phyloP scores from a whole-genome alignment of 2,797 vertebrate species.

The Aselliscus stoliczkanus region DNA sequence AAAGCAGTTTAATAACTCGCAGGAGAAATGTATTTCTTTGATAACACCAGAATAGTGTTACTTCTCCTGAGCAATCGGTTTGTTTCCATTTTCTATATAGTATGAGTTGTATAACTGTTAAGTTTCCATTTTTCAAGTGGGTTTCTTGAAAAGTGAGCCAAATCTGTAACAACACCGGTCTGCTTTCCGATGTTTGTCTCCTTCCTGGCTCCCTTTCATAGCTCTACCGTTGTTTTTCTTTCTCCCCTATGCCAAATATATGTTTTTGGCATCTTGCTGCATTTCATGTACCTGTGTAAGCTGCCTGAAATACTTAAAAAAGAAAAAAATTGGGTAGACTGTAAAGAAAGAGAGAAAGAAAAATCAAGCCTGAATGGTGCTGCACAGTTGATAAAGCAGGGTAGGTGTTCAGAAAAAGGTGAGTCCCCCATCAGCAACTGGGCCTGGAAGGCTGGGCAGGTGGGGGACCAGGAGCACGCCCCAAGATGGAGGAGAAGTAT shows the following conservation, averaged over 20 bases:
- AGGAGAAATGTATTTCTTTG: not conserved
- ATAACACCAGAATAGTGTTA: not conserved
- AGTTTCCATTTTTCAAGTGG: not conserved
- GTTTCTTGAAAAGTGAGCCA: slow-evolving; percentile 22
- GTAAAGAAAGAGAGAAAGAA: not conserved
- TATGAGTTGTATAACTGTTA: not conserved
- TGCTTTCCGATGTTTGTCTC: not conserved
- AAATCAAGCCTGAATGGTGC: not conserved
- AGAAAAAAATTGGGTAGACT: not conserved
- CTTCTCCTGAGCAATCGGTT: not conserved
- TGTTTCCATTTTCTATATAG: not conserved
- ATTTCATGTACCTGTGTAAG: not conserved
- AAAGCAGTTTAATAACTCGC: not conserved
- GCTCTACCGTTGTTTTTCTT: not conserved
- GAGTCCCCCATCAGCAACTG: not conserved
- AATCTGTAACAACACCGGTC: not conserved
- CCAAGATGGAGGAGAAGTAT: not conserved
- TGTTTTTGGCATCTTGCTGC: not conserved
- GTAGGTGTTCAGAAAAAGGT: not conserved
- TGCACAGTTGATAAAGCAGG: not conserved
- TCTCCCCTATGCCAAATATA: not conserved
- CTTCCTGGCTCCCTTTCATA: not conserved
- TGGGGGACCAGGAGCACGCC: rapidly evolving
- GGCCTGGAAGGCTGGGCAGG: not conserved
- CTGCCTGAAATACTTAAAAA: not conserved